These are phyloP conservation scores for Corvus moneduloides DNA, from an alignment of 2,113 vertebrate species.

Conservation along the genomic window DNA sequence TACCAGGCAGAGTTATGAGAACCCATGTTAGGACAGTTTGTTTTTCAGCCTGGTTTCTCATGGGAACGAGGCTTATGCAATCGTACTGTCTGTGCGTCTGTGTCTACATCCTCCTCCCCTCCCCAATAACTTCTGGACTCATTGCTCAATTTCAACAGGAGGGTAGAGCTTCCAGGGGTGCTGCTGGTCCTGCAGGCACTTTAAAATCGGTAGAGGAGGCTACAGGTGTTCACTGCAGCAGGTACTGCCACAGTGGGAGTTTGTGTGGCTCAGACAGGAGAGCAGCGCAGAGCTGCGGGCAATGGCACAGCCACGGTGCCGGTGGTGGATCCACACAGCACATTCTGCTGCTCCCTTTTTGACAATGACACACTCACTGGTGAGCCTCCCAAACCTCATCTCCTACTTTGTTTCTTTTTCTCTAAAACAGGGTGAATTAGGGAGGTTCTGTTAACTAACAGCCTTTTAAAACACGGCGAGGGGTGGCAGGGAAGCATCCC, in stretches of 20 bases:
- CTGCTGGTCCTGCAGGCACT: background rate
- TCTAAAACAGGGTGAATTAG: background rate
- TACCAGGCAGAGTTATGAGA: conserved; percentile 45
- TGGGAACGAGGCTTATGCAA: conserved; percentile 56
- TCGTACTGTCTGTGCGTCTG: conserved; percentile 18
- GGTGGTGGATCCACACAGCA: background rate
- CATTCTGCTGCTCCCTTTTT: background rate
- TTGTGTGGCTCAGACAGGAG: background rate
- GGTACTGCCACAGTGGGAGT: background rate
- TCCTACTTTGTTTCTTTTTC: background rate
- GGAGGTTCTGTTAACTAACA: background rate
- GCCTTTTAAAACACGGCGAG: accelerated
- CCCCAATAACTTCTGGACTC: conserved; percentile 66
- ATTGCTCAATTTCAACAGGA: conserved; percentile 36
- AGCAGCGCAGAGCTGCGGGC: background rate
- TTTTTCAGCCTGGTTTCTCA: conserved; percentile 67
- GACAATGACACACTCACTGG: background rate
- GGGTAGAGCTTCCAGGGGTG: background rate
- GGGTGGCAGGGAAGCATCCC: background rate
- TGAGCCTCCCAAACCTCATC: background rate
- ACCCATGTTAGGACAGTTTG: conserved; percentile 55
- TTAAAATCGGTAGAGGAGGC: background rate
- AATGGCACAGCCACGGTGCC: accelerated
- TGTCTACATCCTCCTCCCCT: conserved; percentile 66
- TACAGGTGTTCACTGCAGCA: background rate